A percentile compares a stretch with the other conserved stretches of the same genome.
These are phyloP conservation scores for Melanotaenia boesemani DNA, from an alignment of 2,797 vertebrate genomes.

Conservation along the genomic window DNA sequence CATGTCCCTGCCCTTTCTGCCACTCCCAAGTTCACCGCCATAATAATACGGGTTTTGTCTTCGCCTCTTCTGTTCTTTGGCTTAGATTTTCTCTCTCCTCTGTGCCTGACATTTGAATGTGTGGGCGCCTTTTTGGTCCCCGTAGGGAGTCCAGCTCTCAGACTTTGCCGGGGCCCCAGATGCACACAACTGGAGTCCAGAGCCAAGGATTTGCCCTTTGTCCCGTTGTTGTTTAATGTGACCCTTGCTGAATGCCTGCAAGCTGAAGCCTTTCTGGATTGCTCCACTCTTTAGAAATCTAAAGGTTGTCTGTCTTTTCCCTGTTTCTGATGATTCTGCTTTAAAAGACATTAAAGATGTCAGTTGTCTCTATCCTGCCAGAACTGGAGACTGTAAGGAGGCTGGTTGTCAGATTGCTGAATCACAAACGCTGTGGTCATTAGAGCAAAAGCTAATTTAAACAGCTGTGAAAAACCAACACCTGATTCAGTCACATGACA, in stretches of 20 bases:
- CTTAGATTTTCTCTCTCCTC: slow-evolving; percentile 42
- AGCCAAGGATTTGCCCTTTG: slow-evolving; percentile 63
- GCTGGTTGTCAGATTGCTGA: not conserved
- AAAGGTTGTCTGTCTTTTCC: slow-evolving; percentile 43
- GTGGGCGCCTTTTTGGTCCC: slow-evolving; percentile 63
- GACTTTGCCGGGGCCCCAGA: slow-evolving; percentile 53
- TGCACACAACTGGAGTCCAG: slow-evolving; percentile 68
- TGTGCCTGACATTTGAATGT: slow-evolving; percentile 76
- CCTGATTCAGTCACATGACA: slow-evolving; percentile 31
- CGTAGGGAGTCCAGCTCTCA: slow-evolving; percentile 45
- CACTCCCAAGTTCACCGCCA: slow-evolving; percentile 55
- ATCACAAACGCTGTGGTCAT: slow-evolving; percentile 1
- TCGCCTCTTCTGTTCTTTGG: slow-evolving; percentile 27
- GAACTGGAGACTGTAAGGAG: not conserved
- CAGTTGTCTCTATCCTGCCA: not conserved
- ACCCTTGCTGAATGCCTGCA: slow-evolving; percentile 6
- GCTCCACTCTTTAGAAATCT: slow-evolving; percentile 27
- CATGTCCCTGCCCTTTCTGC: slow-evolving; percentile 62
- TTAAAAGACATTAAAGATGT: not conserved
- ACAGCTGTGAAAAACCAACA: slow-evolving; percentile 53
- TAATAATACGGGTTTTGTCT: slow-evolving; percentile 71
- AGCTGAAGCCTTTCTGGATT: slow-evolving; percentile 36
- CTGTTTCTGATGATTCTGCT: slow-evolving; percentile 14
- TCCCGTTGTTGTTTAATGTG: slow-evolving; percentile 27
- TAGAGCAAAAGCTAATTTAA: slow-evolving; percentile 23